A percentile compares a stretch with the other conserved stretches of the same genome.
Conservation (phyloP, 2,888 invertebrate species). For the Prenolepis imparis region DNA sequence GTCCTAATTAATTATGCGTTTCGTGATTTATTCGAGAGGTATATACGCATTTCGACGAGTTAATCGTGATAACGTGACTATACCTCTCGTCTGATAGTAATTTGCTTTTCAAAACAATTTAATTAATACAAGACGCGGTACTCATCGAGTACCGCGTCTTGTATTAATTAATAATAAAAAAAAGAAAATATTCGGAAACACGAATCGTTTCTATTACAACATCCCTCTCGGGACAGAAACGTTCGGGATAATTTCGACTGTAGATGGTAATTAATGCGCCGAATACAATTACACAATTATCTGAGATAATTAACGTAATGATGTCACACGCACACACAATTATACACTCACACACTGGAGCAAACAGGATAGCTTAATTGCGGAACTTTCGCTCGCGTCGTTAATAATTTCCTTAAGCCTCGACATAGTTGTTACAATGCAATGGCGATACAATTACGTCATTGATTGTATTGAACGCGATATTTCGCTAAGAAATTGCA, state of each 20-base stretch:
- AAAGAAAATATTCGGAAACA: not conserved
- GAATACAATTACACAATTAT: conserved; percentile 50
- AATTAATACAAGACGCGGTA: conserved; percentile 11
- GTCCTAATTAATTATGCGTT: conserved; percentile 77
- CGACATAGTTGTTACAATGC: conserved; percentile 38
- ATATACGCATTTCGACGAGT: conserved; percentile 61
- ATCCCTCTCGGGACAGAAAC: conserved; percentile 36
- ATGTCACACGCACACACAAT: conserved; percentile 13
- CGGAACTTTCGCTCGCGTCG: conserved; percentile 45
- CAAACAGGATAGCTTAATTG: conserved; percentile 45
- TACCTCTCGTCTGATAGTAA: conserved; percentile 50
- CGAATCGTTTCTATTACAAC: conserved; percentile 38
- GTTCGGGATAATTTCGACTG: conserved; percentile 60
- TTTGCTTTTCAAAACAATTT: conserved; percentile 63
- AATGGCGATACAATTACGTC: conserved; percentile 28
- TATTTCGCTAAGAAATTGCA: conserved; percentile 10
- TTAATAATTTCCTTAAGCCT: conserved; percentile 41
- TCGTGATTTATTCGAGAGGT: conserved; percentile 74
- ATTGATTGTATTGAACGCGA: conserved; percentile 11
- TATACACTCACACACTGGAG: not conserved
- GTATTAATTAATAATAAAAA: too few species aligned
- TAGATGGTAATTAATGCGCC: conserved; percentile 57
- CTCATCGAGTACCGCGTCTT: too few species aligned
- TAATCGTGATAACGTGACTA: conserved; percentile 59
- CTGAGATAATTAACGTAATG: conserved; percentile 64